Percentiles rank a stretch among this genome's conserved stretches.
phyloP scores from a whole-genome alignment of 2,888 invertebrate genomes.

The Lasioglossum figueresi region DNA sequence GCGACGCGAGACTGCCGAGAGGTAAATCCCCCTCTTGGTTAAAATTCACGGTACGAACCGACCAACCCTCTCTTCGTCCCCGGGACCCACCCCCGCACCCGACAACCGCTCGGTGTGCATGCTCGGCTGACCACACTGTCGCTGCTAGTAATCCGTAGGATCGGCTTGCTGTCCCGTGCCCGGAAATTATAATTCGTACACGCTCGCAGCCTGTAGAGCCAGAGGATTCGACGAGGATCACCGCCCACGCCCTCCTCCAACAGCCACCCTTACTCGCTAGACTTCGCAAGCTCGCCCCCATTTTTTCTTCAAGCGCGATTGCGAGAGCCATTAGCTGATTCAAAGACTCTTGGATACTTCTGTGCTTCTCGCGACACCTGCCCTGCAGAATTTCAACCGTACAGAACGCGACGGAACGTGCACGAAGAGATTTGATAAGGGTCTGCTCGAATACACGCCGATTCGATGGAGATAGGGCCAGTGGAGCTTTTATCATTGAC shows the following conservation, averaged over 20 bases:
- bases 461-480: no score
- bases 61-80: slow-evolving; percentile 10
- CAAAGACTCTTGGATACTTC: no score
- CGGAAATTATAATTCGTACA: slow-evolving; percentile 73
- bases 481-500: slow-evolving; percentile 3
- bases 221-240: slow-evolving; percentile 53
- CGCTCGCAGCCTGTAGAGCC: slow-evolving; percentile 38
- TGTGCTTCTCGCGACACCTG: background rate
- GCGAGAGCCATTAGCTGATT: slow-evolving; percentile 27
- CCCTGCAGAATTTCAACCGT: background rate
- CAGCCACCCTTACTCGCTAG: background rate
- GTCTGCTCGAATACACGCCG: background rate
- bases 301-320: slow-evolving; percentile 2
- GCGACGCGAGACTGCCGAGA: slow-evolving; percentile 48
- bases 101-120: slow-evolving; percentile 60
- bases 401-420: background rate
- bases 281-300: background rate
- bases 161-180: slow-evolving; percentile 72
- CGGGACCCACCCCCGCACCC: background rate
- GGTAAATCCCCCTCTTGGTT: slow-evolving; percentile 65
- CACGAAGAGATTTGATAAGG: background rate
- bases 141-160: slow-evolving; percentile 71
- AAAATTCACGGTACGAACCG: slow-evolving; percentile 65
- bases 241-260: background rate
- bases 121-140: slow-evolving; percentile 73